phyloP scores from a whole-genome alignment of 1,140 invertebrate genomes.

The Cataglyphis hispanica region DNA sequence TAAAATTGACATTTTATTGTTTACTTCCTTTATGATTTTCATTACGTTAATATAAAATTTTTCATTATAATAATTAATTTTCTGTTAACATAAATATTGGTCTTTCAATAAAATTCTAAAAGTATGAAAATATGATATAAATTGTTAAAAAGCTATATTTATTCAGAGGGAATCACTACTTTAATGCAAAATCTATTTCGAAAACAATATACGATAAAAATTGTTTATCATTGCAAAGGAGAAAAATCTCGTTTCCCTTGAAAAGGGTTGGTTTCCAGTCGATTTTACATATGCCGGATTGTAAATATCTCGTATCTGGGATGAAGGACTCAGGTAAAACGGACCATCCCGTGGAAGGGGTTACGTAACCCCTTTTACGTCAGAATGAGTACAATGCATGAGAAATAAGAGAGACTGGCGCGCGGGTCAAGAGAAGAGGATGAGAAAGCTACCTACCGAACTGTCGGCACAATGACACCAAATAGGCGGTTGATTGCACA shows the following conservation, averaged over 20 bases:
- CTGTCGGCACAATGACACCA: slow-evolving; percentile 84
- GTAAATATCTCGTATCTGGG: slow-evolving; percentile 37
- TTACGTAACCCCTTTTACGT: slow-evolving; percentile 68
- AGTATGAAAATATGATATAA: not conserved
- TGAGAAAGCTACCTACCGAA: slow-evolving; percentile 79
- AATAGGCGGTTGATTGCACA: slow-evolving; percentile 86
- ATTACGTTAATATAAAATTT: not conserved
- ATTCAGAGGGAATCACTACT: not conserved
- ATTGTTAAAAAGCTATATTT: not conserved
- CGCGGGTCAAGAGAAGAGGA: slow-evolving; percentile 74
- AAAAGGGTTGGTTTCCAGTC: slow-evolving; percentile 23
- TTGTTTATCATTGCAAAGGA: not conserved
- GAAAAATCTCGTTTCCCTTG: not conserved
- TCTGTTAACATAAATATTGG: not conserved
- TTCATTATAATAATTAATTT: not conserved
- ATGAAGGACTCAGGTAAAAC: slow-evolving; percentile 64
- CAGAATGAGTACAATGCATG: slow-evolving; percentile 59
- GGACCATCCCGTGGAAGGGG: slow-evolving; percentile 65
- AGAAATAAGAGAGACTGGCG: slow-evolving; percentile 62
- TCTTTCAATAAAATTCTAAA: not conserved
- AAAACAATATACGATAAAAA: not conserved
- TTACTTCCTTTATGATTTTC: not conserved
- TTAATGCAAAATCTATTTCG: not conserved
- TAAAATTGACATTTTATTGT: not conserved
- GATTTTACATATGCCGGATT: slow-evolving; percentile 57